These are phyloP conservation scores for Corticium candelabrum DNA, from an alignment of 37 sponge, comb jelly and placozoan species.

Conservation along the genomic window DNA sequence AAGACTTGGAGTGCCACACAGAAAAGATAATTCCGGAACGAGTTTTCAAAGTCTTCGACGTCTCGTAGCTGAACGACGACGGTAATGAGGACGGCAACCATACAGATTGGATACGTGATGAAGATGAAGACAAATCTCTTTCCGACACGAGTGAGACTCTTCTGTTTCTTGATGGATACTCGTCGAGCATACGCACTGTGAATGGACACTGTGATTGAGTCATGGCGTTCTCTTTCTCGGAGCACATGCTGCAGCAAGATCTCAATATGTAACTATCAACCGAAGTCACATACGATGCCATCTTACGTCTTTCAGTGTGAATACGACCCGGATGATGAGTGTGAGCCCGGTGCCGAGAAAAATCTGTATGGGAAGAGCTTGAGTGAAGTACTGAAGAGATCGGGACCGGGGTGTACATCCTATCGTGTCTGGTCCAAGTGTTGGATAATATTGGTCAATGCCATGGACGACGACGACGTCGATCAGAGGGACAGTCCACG, in stretches of 20 bases:
- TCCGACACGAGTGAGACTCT: no score
- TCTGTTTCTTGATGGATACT: no score
- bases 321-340: background rate
- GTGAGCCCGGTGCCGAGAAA: conserved; percentile 3
- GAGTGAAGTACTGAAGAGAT: background rate
- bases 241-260: background rate
- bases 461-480: background rate
- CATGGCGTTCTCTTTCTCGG: no score
- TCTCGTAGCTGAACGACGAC: background rate
- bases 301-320: background rate
- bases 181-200: no score
- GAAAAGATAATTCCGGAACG: background rate
- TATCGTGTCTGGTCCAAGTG: background rate
- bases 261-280: background rate
- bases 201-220: no score
- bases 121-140: background rate
- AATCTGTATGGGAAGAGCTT: background rate
- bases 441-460: background rate
- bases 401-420: background rate
- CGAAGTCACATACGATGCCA: no score
- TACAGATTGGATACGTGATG: background rate
- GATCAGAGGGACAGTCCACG: background rate
- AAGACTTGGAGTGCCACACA: background rate
- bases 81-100: background rate
- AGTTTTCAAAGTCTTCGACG: background rate